Percentiles rank a stretch among this genome's conserved stretches.
phyloP scores from a whole-genome alignment of 2,888 invertebrate genomes.

The Stenodera caucasica region DNA sequence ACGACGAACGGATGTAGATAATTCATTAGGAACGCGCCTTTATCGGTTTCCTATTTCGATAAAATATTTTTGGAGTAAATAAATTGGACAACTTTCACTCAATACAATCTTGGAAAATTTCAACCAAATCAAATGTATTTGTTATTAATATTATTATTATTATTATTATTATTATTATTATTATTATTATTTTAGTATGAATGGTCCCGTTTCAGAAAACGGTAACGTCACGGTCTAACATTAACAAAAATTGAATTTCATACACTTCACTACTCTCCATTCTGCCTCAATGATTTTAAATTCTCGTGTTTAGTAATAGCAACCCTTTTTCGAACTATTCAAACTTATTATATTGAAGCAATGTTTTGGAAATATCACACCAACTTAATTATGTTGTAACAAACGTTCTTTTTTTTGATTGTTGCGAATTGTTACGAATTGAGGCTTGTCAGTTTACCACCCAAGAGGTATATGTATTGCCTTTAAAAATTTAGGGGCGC shows the following conservation, averaged over 20 bases:
- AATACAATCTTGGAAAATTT: no score
- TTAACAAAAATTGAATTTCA: slow-evolving; percentile 41
- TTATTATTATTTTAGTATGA: no score
- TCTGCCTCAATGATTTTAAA: slow-evolving; percentile 44
- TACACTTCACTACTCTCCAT: slow-evolving; percentile 42
- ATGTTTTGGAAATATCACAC: slow-evolving; percentile 56
- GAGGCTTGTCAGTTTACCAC: slow-evolving; percentile 21
- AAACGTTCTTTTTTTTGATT: slow-evolving; percentile 27
- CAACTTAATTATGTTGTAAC: slow-evolving; percentile 54
- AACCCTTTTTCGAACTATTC: slow-evolving; percentile 51
- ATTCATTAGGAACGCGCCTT: slow-evolving; percentile 28
- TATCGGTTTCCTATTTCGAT: slow-evolving; percentile 35
- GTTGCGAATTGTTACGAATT: slow-evolving; percentile 24
- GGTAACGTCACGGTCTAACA: slow-evolving; percentile 25
- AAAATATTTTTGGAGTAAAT: no score
- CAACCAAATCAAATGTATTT: no score
- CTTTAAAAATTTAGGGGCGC: neutral
- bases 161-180: no score
- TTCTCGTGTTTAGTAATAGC: slow-evolving; percentile 45
- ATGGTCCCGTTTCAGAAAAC: neutral
- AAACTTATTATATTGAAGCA: slow-evolving; percentile 49
- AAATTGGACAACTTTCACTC: slow-evolving; percentile 2
- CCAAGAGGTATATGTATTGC: slow-evolving; percentile 14
- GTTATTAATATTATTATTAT: no score
- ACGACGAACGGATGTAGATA: slow-evolving; percentile 39